phyloP scores from a whole-genome alignment of 2,797 vertebrate species.

The Alectoris magna region DNA sequence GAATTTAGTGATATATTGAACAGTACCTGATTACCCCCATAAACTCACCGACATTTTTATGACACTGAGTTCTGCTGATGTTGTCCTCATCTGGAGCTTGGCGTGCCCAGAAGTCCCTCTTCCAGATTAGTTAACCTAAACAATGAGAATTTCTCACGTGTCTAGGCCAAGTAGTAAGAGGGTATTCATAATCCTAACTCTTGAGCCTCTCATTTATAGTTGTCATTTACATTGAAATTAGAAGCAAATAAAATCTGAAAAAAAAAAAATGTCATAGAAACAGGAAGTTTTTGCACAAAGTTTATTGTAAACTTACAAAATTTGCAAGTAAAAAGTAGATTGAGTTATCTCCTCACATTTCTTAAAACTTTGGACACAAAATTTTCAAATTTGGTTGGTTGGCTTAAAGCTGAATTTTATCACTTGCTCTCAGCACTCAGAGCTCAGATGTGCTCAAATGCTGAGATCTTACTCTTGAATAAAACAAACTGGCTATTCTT shows the following conservation, averaged over 20 bases:
- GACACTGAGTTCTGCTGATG: neutral
- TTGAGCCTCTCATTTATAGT: neutral
- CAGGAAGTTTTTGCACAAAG: neutral
- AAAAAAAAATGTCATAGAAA: neutral
- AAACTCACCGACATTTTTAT: neutral
- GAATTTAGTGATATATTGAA: neutral
- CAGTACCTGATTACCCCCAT: neutral
- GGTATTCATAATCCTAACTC: neutral
- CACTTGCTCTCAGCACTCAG: rapidly evolving
- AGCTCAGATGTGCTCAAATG: neutral
- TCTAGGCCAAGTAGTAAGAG: neutral
- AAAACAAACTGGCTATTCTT: neutral
- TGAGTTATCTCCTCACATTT: neutral
- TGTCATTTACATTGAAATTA: neutral
- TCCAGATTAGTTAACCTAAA: neutral
- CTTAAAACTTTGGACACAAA: neutral
- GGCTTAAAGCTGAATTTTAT: neutral
- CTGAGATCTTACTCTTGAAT: neutral
- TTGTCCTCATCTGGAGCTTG: neutral
- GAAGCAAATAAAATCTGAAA: neutral
- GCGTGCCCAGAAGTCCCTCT: neutral
- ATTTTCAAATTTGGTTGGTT: neutral
- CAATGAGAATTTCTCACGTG: rapidly evolving
- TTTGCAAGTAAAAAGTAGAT: neutral
- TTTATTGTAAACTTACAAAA: neutral